phyloP scores from a whole-genome alignment of 2,888 invertebrate genomes.

The Dendrolimus pini region DNA sequence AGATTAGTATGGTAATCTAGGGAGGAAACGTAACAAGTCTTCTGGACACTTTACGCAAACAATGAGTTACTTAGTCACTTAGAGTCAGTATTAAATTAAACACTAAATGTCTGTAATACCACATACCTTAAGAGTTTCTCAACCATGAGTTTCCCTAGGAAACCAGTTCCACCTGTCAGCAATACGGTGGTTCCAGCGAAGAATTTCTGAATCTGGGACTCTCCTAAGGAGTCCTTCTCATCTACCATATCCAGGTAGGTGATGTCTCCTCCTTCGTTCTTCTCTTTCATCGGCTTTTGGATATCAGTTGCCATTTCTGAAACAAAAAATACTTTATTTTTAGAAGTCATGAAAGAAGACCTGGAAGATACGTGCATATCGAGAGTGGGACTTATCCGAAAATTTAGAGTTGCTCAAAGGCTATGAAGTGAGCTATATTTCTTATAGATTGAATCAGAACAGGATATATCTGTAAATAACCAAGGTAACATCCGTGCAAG shows the following conservation, averaged over 20 bases:
- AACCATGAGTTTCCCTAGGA: conserved; percentile 94
- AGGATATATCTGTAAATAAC: too few species aligned
- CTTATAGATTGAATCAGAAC: too few species aligned
- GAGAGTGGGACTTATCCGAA: too few species aligned
- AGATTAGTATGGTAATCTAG: too few species aligned
- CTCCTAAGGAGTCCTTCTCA: conserved; percentile 32
- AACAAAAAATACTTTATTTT: not conserved
- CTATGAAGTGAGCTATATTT: too few species aligned
- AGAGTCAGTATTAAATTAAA: too few species aligned
- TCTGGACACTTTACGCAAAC: too few species aligned
- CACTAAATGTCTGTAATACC: conserved; percentile 6
- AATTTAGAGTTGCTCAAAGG: too few species aligned
- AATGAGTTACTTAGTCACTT: too few species aligned
- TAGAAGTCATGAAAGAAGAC: not conserved
- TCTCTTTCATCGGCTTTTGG: conserved; percentile 10
- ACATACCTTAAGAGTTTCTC: conserved; percentile 89
- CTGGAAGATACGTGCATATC: not conserved
- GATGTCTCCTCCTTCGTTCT: conserved; percentile 64
- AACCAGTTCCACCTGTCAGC: conserved; percentile 95
- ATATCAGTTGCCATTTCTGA: conserved; percentile 4
- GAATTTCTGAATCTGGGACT: conserved; percentile 57
- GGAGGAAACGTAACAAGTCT: too few species aligned
- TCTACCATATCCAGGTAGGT: conserved; percentile 63
- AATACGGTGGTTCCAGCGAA: conserved; percentile 76
- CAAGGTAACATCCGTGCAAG: too few species aligned